A percentile compares a stretch with the other conserved stretches of the same genome.
phyloP scores from a whole-genome alignment of 2,888 invertebrate genomes.

The Adela reaumurella region DNA sequence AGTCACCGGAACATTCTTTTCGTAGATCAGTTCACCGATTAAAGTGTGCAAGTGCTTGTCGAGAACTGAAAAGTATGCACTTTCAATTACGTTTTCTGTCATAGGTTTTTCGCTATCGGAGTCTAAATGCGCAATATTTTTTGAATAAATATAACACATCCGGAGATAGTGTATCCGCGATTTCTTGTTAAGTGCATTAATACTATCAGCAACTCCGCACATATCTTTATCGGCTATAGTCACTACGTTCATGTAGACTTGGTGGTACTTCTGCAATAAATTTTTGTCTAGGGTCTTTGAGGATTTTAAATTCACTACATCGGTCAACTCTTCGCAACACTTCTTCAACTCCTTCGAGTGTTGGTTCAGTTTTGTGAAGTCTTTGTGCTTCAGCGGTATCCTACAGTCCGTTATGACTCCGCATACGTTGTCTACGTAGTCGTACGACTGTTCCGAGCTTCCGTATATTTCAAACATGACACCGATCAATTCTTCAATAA shows the following conservation, averaged over 20 bases:
- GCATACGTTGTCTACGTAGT: conserved; percentile 41
- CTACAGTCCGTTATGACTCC: conserved; percentile 41
- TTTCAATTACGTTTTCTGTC: conserved; percentile 17
- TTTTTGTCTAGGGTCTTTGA: conserved; percentile 24
- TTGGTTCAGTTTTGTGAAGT: conserved; percentile 46
- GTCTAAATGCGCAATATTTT: conserved; percentile 51
- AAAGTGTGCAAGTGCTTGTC: conserved; percentile 55
- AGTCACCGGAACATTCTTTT: conserved; percentile 62
- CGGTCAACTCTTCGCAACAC: conserved; percentile 45
- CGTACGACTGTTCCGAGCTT: conserved; percentile 41
- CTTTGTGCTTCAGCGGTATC: conserved; percentile 45
- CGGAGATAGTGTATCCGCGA: conserved; percentile 44
- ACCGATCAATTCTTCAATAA: conserved; percentile 47
- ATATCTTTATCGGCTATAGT: conserved; percentile 46
- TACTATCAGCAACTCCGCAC: conserved; percentile 38
- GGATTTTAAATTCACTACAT: conserved; percentile 25
- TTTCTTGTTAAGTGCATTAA: conserved; percentile 32
- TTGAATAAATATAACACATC: conserved; percentile 57
- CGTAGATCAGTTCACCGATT: conserved; percentile 65
- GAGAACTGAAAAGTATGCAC: conserved; percentile 50
- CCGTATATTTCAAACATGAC: conserved; percentile 49
- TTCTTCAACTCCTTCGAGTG: conserved; percentile 42
- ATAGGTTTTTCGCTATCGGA: conserved; percentile 18
- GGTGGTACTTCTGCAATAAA: conserved; percentile 40
- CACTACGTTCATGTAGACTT: conserved; percentile 48